These are phyloP conservation scores for Terrapene triunguis DNA, from an alignment of 2,113 vertebrate genomes.

Conservation along the genomic window DNA sequence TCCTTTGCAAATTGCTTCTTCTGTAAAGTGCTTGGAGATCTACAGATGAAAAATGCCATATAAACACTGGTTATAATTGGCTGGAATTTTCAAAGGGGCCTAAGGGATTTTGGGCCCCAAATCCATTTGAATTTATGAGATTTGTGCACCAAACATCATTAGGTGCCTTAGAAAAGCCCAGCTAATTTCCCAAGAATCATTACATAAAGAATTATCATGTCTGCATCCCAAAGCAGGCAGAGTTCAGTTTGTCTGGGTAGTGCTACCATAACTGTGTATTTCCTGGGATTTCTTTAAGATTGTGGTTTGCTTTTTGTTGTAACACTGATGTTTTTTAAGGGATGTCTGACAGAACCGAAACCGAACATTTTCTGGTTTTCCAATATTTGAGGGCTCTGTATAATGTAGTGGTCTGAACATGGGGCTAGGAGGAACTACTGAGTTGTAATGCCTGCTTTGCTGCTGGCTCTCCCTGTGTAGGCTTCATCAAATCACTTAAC, in stretches of 20 bases:
- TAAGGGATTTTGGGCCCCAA: background rate
- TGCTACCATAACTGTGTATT: background rate
- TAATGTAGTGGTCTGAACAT: background rate
- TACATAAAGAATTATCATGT: background rate
- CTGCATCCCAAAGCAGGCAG: background rate
- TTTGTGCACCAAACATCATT: background rate
- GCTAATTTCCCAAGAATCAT: background rate
- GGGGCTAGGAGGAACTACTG: background rate
- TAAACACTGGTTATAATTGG: background rate
- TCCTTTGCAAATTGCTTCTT: background rate
- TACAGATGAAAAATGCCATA: background rate
- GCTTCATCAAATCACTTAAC: background rate
- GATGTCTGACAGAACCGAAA: background rate
- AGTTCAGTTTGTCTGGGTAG: background rate
- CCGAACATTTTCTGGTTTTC: background rate
- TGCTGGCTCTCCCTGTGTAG: background rate
- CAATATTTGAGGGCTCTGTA: background rate
- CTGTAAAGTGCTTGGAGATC: background rate
- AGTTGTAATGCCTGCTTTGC: background rate
- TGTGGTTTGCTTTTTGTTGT: background rate
- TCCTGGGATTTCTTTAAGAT: background rate
- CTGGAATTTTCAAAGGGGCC: background rate
- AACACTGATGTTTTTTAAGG: background rate
- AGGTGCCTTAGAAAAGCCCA: background rate
- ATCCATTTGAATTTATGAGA: background rate